Conservation (phyloP, 1,140 invertebrate genomes). For the Drosophila pruinosa region DNA sequence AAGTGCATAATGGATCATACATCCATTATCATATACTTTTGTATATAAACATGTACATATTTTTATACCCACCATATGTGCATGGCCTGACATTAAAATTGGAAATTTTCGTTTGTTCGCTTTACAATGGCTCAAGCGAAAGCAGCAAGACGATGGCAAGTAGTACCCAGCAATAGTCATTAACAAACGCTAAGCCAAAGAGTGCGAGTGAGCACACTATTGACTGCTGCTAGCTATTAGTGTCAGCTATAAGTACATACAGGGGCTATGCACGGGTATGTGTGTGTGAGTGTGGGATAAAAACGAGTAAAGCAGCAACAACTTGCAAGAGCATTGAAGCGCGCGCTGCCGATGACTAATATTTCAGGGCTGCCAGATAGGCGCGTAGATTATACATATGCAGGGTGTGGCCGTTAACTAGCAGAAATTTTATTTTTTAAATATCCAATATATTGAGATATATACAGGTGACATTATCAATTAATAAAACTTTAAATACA, state of each 20-base stretch:
- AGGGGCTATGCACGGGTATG: background rate
- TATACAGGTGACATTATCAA: background rate
- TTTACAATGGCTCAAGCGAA: slow-evolving; percentile 41
- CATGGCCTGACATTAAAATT: slow-evolving; percentile 46
- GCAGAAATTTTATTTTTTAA: slow-evolving; percentile 23
- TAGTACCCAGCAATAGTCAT: slow-evolving; percentile 20
- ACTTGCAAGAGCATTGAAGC: slow-evolving; percentile 39
- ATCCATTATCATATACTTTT: slow-evolving; percentile 7
- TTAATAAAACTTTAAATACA: background rate
- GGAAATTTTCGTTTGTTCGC: slow-evolving; percentile 43
- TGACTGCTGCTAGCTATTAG: slow-evolving; percentile 31
- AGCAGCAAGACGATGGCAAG: slow-evolving; percentile 35
- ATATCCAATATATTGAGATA: background rate
- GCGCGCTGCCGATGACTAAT: slow-evolving; percentile 48
- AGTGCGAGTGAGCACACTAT: slow-evolving; percentile 31
- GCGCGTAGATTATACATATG: slow-evolving; percentile 2
- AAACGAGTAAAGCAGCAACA: slow-evolving; percentile 39
- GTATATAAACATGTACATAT: slow-evolving; percentile 5
- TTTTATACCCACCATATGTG: slow-evolving; percentile 39
- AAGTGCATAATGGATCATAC: slow-evolving; percentile 1
- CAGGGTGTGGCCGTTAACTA: slow-evolving; percentile 38
- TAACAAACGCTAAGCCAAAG: background rate
- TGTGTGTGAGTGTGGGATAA: slow-evolving; percentile 43
- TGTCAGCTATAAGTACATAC: slow-evolving; percentile 47
- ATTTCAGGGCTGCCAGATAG: slow-evolving; percentile 45